Evolutionary conservation across 2,113 vertebrate genomes (phyloP).

Genomic region (Ptilorrhoa leucosticta): DNA sequence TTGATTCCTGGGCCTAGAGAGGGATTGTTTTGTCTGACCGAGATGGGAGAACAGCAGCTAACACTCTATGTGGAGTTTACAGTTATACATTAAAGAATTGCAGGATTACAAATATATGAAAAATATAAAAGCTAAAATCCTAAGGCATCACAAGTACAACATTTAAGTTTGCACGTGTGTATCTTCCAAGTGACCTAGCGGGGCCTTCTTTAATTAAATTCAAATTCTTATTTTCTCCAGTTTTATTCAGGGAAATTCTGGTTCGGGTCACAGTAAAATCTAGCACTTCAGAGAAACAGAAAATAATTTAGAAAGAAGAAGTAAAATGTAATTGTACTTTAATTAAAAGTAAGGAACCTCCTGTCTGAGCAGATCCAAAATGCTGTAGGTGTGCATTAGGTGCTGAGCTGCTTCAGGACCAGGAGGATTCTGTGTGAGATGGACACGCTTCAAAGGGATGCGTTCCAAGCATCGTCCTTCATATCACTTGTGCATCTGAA

Average conservation of each 20-base stretch:
- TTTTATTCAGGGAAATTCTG: neutral
- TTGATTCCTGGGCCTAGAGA: too few species aligned
- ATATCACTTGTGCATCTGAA: neutral
- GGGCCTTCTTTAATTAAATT: neutral
- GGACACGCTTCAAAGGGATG: neutral
- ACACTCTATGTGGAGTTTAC: too few species aligned
- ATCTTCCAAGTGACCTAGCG: neutral
- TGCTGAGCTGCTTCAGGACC: neutral
- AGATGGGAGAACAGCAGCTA: too few species aligned
- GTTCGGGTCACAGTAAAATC: neutral
- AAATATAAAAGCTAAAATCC: too few species aligned
- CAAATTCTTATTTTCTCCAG: neutral
- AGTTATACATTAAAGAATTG: too few species aligned
- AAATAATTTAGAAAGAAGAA: neutral
- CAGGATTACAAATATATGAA: too few species aligned
- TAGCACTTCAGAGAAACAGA: neutral
- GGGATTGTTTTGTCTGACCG: too few species aligned
- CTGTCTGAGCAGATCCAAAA: neutral
- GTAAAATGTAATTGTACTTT: neutral
- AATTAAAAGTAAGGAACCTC: neutral
- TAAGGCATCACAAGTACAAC: too few species aligned
- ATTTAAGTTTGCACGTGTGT: neutral
- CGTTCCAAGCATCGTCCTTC: neutral
- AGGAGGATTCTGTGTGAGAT: rapidly evolving
- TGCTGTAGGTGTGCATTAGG: neutral